A percentile compares a stretch with the other conserved stretches of the same genome.
phyloP scores from a whole-genome alignment of 2,888 invertebrate genomes.

The Protophormia terraenovae region DNA sequence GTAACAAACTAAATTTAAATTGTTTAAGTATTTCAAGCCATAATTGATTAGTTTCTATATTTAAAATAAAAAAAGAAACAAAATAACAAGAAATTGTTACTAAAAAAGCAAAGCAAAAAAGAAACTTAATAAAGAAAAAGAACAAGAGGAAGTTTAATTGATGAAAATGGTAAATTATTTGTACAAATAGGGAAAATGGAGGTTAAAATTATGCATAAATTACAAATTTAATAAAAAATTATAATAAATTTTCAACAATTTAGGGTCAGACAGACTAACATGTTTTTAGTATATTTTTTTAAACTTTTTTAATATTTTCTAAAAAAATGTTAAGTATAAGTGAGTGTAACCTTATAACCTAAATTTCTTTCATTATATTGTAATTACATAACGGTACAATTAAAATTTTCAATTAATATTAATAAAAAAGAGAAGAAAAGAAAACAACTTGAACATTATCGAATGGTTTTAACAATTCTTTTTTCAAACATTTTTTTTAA shows the following conservation, averaged over 20 bases:
- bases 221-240: background rate
- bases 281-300: background rate
- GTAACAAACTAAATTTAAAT: background rate
- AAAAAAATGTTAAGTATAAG: background rate
- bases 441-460: background rate
- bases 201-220: background rate
- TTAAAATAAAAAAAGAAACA: slow-evolving; percentile 8
- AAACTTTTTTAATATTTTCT: background rate
- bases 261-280: background rate
- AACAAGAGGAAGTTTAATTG: slow-evolving; percentile 27
- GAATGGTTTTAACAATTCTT: background rate
- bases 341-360: slow-evolving; percentile 6
- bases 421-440: background rate
- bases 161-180: slow-evolving; percentile 19
- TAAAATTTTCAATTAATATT: background rate
- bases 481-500: slow-evolving; percentile 3
- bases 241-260: background rate
- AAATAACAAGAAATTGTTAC: background rate
- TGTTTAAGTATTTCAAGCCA: slow-evolving; percentile 36
- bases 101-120: background rate
- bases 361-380: background rate
- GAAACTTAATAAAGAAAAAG: background rate
- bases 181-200: slow-evolving; percentile 18
- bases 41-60: slow-evolving; percentile 34
- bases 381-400: slow-evolving; percentile 26